Conservation (phyloP, 2,888 invertebrate genomes). For the Druceiella hillmani region DNA sequence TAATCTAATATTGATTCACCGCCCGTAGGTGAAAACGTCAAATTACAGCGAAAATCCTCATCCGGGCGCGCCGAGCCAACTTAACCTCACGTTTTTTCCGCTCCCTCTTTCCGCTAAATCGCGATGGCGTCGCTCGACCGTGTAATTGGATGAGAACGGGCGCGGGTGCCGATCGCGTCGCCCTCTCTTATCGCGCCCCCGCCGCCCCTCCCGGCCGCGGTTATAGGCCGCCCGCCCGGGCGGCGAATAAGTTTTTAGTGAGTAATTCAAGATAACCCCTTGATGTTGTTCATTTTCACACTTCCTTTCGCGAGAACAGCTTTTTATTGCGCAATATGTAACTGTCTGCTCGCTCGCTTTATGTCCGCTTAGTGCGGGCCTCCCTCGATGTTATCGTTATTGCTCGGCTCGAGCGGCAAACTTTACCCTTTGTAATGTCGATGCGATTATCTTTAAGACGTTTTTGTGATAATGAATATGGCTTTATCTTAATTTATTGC, state of each 20-base stretch:
- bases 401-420: constrained; percentile 37
- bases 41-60: too few relatives aligned
- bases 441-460: constrained; percentile 49
- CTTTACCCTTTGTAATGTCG: constrained; percentile 51
- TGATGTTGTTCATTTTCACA: constrained; percentile 55
- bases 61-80: too few relatives aligned
- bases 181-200: constrained; percentile 42
- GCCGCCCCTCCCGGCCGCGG: constrained; percentile 30
- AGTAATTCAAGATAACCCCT: constrained; percentile 55
- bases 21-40: too few relatives aligned
- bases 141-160: constrained; percentile 55
- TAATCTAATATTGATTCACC: too few relatives aligned
- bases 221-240: constrained; percentile 31
- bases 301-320: constrained; percentile 55
- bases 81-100: too few relatives aligned
- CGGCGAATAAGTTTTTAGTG: constrained; percentile 52
- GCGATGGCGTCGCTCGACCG: constrained; percentile 51
- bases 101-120: constrained; percentile 46
- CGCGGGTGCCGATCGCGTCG: constrained; percentile 50
- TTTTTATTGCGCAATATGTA: constrained; percentile 54
- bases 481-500: constrained; percentile 52
- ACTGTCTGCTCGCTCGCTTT: constrained; percentile 46
- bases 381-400: constrained; percentile 43
- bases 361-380: background rate
- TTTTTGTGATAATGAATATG: constrained; percentile 50